These are phyloP conservation scores for Drosophila trapezifrons DNA, from an alignment of 1,140 invertebrate species.

Conservation along the genomic window DNA sequence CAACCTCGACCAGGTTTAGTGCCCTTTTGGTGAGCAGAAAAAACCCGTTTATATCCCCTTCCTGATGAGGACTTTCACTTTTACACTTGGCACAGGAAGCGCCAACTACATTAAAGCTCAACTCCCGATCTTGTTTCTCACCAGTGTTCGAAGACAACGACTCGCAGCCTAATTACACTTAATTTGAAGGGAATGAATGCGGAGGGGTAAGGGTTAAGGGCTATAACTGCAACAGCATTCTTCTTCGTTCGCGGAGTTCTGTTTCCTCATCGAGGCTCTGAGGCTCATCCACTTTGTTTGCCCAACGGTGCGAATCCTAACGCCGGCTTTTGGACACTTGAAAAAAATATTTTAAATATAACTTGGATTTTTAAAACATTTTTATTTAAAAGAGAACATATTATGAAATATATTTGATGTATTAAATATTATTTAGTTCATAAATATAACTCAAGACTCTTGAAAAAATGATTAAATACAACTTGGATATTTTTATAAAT, in stretches of 20 bases:
- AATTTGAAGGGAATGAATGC: constrained; percentile 73
- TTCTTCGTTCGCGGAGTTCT: constrained; percentile 21
- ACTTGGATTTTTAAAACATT: too few relatives aligned
- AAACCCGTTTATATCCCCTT: constrained; percentile 48
- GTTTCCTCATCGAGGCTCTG: constrained; percentile 2
- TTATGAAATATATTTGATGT: too few relatives aligned
- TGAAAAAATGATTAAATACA: too few relatives aligned
- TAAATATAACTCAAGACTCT: too few relatives aligned
- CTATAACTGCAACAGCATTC: constrained; percentile 51
- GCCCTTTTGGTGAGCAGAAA: not conserved
- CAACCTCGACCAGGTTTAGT: constrained; percentile 27
- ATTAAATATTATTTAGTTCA: too few relatives aligned
- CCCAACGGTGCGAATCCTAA: constrained; percentile 79
- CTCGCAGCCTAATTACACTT: constrained; percentile 74
- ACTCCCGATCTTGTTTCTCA: constrained; percentile 35
- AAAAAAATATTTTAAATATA: too few relatives aligned
- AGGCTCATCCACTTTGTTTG: constrained; percentile 53
- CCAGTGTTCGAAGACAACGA: constrained; percentile 35
- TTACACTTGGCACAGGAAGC: constrained; percentile 41
- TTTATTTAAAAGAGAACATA: too few relatives aligned
- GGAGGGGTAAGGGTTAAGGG: constrained; percentile 17
- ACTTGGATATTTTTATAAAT: too few relatives aligned
- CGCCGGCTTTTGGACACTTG: constrained; percentile 35
- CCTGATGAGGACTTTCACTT: constrained; percentile 54
- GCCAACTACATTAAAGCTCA: constrained; percentile 45